Evolutionary conservation across 2,113 vertebrate genomes (phyloP), one percentile per base, ranked within the genome.

Genomic region (Paratilapia polleni): DNA sequence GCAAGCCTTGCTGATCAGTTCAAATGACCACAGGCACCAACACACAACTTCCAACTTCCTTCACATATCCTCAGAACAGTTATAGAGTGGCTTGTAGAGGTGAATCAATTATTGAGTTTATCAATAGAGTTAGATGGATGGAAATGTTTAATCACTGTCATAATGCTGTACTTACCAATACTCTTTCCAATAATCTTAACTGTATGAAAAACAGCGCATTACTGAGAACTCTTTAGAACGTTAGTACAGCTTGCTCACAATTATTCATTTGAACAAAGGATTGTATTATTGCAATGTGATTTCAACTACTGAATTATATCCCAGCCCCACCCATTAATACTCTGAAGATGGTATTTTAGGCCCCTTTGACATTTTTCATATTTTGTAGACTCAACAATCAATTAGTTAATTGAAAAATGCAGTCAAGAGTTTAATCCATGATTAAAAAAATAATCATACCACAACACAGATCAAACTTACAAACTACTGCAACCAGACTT

Each of bases 1-100:
- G 36, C 5, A 78, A 38, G 31, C 77, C 4, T 36, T 59, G 38
- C 41, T 61, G 80, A 89, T 85, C 85, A 57, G 52, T 83, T 77
- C 11, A 38, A 84, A 60, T 2, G 38, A 34, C 43, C 64, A 10
- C 60, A 36, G 38, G 38, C 68, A 12, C 8, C 20, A 13, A 17
- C 13, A 56, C 36, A 31, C 73, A 80, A n/a, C n/a, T n/a, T n/a
- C n/a, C 54, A 20, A 28, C 66, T 79, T 62, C 22, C 66, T 43
- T 68, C 74, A 78, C 15, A 57, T 59, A 41, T 57, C 5, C 54
- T 22, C 4, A 38, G 8, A 77, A 8, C 57, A 38, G 38, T 47
- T 52, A 60, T 3, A 28, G 4, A 76, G 43, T 34, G 28, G 41
- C n/a, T 14, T 52, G 66, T 11, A 3, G 9, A 9, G 41, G 15